phyloP scores from a whole-genome alignment of 2,113 vertebrate genomes.

The Tilapia sparmanii region DNA sequence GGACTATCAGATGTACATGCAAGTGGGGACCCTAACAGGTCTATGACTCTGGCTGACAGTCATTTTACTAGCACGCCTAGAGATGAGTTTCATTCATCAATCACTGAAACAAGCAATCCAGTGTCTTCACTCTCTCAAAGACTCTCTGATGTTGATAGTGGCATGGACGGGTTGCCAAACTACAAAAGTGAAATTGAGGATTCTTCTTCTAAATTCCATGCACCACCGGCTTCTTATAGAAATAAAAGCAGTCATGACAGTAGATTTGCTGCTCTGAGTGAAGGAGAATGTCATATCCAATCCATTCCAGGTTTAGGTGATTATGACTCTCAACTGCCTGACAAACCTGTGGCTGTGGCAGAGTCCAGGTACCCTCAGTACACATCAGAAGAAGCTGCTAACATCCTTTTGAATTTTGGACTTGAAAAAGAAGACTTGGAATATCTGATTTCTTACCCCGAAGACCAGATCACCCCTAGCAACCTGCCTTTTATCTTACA shows the following conservation, averaged over 20 bases:
- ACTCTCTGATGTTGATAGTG: neutral
- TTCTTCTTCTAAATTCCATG: neutral
- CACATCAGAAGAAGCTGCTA: slow-evolving; percentile 83
- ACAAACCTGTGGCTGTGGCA: neutral
- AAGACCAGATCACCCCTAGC: slow-evolving; percentile 86
- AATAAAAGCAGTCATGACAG: neutral
- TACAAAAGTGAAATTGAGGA: slow-evolving; percentile 1
- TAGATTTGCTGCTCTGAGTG: neutral
- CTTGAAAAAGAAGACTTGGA: slow-evolving; percentile 90
- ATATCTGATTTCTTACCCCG: slow-evolving; percentile 85
- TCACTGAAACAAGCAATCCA: neutral
- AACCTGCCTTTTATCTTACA: slow-evolving; percentile 89
- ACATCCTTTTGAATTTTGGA: slow-evolving; percentile 85
- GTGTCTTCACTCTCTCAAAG: neutral
- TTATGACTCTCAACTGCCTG: neutral
- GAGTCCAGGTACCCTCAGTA: slow-evolving; percentile 67
- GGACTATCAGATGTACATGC: slow-evolving; percentile 52
- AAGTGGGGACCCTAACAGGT: slow-evolving; percentile 64
- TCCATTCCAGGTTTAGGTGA: slow-evolving; percentile 26
- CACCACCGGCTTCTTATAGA: slow-evolving; percentile 11
- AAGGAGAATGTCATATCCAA: neutral
- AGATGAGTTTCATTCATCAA: slow-evolving; percentile 19
- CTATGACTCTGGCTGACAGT: neutral
- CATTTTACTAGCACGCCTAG: slow-evolving; percentile 66
- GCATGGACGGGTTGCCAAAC: slow-evolving; percentile 28